A percentile compares a stretch with the other conserved stretches of the same genome.
phyloP scores from a whole-genome alignment of 2,113 vertebrate species.

The Mandrillus leucophaeus region DNA sequence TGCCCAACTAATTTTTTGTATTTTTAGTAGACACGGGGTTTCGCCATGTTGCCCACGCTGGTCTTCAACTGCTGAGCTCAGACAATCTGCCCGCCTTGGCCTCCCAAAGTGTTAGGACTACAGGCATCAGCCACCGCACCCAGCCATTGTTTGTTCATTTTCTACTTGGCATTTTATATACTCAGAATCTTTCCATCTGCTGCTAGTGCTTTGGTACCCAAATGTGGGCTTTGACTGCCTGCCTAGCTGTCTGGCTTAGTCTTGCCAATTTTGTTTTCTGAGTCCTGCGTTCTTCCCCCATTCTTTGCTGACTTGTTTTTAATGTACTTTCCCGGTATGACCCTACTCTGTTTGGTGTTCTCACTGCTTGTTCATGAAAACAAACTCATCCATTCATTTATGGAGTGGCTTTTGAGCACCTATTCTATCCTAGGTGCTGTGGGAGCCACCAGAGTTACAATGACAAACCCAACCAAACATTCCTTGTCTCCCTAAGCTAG shows the following conservation, averaged over 20 bases:
- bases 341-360: background rate
- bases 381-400: background rate
- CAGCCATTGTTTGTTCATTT: background rate
- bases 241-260: background rate
- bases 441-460: background rate
- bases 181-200: background rate
- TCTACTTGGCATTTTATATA: background rate
- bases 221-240: background rate
- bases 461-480: background rate
- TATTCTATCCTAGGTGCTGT: background rate
- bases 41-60: no score
- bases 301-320: constrained; percentile 31
- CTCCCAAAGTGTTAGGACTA: no score
- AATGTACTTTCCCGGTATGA: background rate
- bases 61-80: no score
- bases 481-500: background rate
- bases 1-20: no score
- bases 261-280: background rate
- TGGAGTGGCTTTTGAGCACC: background rate
- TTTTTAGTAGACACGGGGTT: no score
- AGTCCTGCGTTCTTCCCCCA: background rate
- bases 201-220: background rate
- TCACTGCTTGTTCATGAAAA: background rate
- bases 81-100: no score
- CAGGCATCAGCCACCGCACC: no score